Percentiles rank a stretch among this genome's conserved stretches.
These are phyloP conservation scores for Hyaena hyaena DNA, from an alignment of 2,113 vertebrate genomes.

Conservation along the genomic window DNA sequence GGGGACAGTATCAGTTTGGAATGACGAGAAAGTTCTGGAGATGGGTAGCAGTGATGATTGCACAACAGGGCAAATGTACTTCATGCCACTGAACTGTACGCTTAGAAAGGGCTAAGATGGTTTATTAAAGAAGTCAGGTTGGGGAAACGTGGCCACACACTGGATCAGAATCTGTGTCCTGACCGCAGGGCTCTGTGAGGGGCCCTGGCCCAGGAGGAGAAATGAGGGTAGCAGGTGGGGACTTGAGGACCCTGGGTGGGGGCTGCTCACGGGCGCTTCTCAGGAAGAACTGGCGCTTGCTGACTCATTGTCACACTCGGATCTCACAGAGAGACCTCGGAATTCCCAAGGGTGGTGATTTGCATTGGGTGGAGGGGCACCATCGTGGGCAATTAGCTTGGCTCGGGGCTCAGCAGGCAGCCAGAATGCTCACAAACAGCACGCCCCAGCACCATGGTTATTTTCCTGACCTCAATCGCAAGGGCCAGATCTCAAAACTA, in stretches of 20 bases:
- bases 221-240: too few species aligned
- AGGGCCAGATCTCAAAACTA: slow-evolving; percentile 24
- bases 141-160: background rate
- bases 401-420: background rate
- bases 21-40: background rate
- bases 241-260: too few species aligned
- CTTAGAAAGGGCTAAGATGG: background rate
- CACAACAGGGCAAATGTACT: accelerated
- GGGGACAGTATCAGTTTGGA: background rate
- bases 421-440: background rate
- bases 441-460: background rate
- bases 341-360: background rate
- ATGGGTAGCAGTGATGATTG: background rate
- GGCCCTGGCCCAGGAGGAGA: background rate
- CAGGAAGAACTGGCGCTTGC: background rate
- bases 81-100: accelerated
- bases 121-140: background rate
- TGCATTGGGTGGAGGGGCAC: background rate
- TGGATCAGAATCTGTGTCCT: background rate
- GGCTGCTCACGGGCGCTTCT: background rate
- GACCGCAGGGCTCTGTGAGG: accelerated
- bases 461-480: slow-evolving; percentile 62
- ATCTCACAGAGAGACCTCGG: background rate
- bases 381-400: background rate
- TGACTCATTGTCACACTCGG: background rate